Conservation (phyloP, 2,113 vertebrate genomes). For the Myodes glareolus region DNA sequence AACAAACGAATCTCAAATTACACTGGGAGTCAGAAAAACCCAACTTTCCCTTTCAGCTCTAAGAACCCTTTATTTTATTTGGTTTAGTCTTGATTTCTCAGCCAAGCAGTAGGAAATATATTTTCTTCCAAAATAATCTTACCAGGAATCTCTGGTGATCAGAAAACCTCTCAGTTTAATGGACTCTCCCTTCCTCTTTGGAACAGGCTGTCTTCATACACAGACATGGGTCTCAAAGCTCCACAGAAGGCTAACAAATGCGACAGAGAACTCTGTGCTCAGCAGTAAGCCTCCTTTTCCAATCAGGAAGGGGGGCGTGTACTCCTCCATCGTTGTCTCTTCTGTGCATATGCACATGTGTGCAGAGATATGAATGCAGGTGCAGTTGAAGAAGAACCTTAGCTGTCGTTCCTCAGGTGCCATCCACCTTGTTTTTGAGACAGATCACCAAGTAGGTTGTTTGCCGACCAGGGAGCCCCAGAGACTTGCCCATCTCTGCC, state of each 20-base stretch:
- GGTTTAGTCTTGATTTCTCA: conserved; percentile 65
- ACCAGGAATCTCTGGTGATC: neutral
- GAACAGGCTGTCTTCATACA: neutral
- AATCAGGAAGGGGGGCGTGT: neutral
- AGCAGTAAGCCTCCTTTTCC: neutral
- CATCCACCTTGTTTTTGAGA: neutral
- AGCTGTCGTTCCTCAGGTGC: neutral
- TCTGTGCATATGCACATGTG: neutral
- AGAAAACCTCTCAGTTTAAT: neutral
- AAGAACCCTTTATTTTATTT: neutral
- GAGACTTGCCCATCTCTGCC: neutral
- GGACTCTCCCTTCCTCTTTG: neutral
- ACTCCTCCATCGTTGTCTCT: neutral
- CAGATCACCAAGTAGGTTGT: too few relatives aligned
- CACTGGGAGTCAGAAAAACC: neutral
- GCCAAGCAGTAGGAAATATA: conserved; percentile 46
- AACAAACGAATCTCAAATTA: neutral
- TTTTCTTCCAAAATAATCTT: conserved; percentile 64
- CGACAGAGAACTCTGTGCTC: neutral
- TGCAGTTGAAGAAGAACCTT: neutral
- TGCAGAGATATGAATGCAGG: neutral
- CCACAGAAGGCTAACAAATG: neutral
- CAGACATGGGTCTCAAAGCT: neutral
- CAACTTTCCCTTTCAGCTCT: conserved; percentile 29
- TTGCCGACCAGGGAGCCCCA: too few relatives aligned